Base-by-base conservation (phyloP, 2,113 vertebrate species). In the Chitala chitala region DNA sequence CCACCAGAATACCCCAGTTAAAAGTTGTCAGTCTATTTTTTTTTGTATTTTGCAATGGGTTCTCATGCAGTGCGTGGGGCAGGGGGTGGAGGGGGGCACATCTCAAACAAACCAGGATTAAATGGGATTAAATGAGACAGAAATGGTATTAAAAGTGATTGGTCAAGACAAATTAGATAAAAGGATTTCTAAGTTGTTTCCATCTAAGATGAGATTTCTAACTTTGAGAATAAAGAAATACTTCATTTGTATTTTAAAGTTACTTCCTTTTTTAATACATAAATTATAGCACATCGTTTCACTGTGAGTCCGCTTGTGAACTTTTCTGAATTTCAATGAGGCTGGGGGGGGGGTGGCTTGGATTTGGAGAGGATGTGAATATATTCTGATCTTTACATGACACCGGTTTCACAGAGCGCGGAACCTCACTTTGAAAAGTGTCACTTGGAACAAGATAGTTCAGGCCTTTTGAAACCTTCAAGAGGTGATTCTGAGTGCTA, bases 371-470 rank as follows among this genome's bases (percentile, higher is more conserved):
- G 26, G 36, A 0, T 5, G 15, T 40, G 73, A 74, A 75, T 75
- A 44, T 69, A 75, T 75, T 75, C 73, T 55, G 73, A 58, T 69
- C 64, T 75, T 66, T 68, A 44, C 73, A 58, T 68, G 63, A 68
- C 22, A 56, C 64, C 36, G 31, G 51, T 46, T 55, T 66, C n/a
- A 31, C 13, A 42, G 31, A 66, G 48, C 17, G 38, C 7, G n/a
- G 33, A 13, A 29, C 61, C 58, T 51, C n/a, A 73, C 53, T 22
- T 36, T 73, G 73, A 75, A 42, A 56, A 55, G 64, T 42, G 51
- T 69, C 50, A 56, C 64, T 33, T 24, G 33, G 63, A 54, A 29
- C 50, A 26, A 66, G 72, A 42, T 20, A 54, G 46, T 50, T 74
- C 61, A 68, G 51, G 15, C 29, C 33, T 44, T 65, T 17, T 54